phyloP scores from a whole-genome alignment of 2,888 invertebrate species.

The Acleris emargana region DNA sequence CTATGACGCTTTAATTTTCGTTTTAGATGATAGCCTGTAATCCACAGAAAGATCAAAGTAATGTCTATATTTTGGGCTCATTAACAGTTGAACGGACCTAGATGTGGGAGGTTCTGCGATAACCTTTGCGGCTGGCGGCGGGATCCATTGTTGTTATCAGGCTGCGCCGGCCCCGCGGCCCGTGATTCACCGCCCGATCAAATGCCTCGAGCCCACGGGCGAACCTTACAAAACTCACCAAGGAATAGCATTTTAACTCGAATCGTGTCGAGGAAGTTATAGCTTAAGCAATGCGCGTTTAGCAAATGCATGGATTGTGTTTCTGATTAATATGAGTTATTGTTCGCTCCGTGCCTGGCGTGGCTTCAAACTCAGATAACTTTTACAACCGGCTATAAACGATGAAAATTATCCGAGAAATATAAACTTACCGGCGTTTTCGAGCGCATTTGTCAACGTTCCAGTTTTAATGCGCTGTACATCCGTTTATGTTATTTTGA shows the following conservation, averaged over 20 bases:
- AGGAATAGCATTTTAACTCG: constrained; percentile 54
- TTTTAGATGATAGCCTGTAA: constrained; percentile 6
- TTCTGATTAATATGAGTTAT: constrained; percentile 35
- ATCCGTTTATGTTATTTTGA: constrained; percentile 44
- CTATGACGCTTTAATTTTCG: too few species aligned
- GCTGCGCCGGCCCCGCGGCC: constrained; percentile 41
- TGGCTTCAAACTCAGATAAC: constrained; percentile 6
- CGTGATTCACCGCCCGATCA: constrained; percentile 61
- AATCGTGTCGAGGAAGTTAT: constrained; percentile 62
- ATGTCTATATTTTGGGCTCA: constrained; percentile 17
- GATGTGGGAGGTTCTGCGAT: constrained; percentile 34
- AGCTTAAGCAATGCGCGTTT: constrained; percentile 56
- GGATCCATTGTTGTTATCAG: constrained; percentile 52
- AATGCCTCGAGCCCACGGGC: constrained; percentile 54
- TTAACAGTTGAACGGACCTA: constrained; percentile 14
- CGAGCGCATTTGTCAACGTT: constrained; percentile 24
- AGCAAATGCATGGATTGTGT: constrained; percentile 40
- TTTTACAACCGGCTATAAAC: constrained; percentile 9
- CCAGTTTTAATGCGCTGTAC: constrained; percentile 24
- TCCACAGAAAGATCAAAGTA: constrained; percentile 10
- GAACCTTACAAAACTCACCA: constrained; percentile 59
- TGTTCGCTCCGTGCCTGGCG: constrained; percentile 9
- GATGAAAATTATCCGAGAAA: constrained; percentile 7
- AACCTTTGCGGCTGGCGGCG: constrained; percentile 42
- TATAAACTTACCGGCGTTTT: constrained; percentile 6